Conservation (phyloP, 2,888 invertebrate species). For the Folsomia manolachei region DNA sequence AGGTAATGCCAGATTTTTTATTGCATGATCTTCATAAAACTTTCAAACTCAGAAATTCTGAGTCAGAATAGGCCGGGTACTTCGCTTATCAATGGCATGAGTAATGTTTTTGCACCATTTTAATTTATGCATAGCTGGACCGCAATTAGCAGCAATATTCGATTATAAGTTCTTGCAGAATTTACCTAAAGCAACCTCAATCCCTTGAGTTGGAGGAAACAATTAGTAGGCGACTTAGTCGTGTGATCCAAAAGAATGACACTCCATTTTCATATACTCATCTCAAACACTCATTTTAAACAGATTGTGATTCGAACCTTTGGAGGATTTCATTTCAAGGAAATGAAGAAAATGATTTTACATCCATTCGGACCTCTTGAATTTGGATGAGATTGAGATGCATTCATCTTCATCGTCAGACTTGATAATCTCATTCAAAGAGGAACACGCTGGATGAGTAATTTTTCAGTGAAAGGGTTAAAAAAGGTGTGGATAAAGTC, state of each 20-base stretch:
- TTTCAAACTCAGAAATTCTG: background rate
- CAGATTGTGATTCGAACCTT: no score
- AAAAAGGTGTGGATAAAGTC: background rate
- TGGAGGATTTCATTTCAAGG: background rate
- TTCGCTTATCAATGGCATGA: no score
- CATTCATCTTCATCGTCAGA: background rate
- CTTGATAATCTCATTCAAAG: background rate
- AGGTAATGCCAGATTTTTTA: background rate
- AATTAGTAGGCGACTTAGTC: no score
- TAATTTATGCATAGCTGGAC: background rate
- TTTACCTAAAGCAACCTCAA: no score
- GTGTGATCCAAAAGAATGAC: no score
- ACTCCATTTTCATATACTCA: no score
- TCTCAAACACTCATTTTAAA: no score
- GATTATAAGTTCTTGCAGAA: no score
- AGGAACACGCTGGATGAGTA: conserved; percentile 9
- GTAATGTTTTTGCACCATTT: background rate
- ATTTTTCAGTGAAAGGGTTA: conserved; percentile 7
- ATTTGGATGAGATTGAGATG: background rate
- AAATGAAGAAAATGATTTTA: background rate
- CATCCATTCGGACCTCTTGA: background rate
- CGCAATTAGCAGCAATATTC: background rate
- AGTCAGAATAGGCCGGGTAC: no score
- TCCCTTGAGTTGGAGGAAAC: no score
- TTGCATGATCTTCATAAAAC: background rate